phyloP scores from a whole-genome alignment of 2,797 vertebrate species.

The Karalla daura region DNA sequence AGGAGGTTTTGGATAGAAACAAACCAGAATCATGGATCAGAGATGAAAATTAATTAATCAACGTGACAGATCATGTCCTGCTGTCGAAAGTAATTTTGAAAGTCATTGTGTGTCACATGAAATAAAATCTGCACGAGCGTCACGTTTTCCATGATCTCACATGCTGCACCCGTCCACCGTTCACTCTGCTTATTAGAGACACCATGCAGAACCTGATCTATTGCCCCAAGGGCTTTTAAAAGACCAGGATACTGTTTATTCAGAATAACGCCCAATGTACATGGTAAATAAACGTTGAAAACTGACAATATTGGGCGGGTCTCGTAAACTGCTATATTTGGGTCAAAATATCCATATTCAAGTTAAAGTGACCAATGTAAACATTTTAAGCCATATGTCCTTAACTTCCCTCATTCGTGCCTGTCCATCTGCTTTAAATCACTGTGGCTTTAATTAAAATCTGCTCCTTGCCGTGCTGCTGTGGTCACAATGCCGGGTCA shows the following conservation, averaged over 20 bases:
- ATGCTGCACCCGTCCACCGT: too few species aligned
- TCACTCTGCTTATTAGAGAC: background rate
- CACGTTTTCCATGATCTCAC: too few species aligned
- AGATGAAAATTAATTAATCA: too few species aligned
- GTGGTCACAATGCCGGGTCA: conserved; percentile 24
- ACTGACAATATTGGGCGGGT: too few species aligned
- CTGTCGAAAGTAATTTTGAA: too few species aligned
- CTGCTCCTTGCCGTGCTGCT: conserved; percentile 14
- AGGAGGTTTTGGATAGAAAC: too few species aligned
- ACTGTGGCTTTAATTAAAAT: conserved; percentile 58
- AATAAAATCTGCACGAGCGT: too few species aligned
- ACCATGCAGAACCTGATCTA: background rate
- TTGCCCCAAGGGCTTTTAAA: background rate
- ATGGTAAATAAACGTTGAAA: background rate
- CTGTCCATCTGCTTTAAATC: conserved; percentile 36
- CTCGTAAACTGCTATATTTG: too few species aligned
- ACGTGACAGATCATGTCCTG: too few species aligned
- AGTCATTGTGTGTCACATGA: too few species aligned
- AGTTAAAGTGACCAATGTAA: background rate
- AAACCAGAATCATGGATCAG: too few species aligned
- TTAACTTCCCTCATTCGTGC: conserved; percentile 24
- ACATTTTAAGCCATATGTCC: background rate
- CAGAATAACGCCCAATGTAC: background rate
- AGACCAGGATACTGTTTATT: background rate
- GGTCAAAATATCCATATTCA: background rate